Evolutionary conservation across 1,140 invertebrate genomes (phyloP), one percentile per base, ranked within the genome.

Genomic region (Drosophila sechellia): DNA sequence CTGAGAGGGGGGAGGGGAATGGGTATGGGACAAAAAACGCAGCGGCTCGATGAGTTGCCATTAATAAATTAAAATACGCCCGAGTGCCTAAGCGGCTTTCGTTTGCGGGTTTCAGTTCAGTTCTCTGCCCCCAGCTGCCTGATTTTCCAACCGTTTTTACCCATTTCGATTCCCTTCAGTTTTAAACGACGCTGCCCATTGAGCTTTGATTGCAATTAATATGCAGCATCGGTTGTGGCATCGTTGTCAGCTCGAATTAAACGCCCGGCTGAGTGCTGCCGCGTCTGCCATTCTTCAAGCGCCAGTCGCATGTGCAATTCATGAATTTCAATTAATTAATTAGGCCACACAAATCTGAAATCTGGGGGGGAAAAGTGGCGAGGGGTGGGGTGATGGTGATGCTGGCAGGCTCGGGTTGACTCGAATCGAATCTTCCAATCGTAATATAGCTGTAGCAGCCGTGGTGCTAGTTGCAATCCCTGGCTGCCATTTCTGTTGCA

Each of bases 301-400:
- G 78, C 48, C 83, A 87, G 83, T 76, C 65, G 75, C 83, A 86
- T 86, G 84, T 87, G 83, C 84, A 89, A 86, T 86, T 86, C 83
- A 86, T 86, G 83, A 86, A 86, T 86, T 86, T 86, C 83, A 86
- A 86, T 86, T 86, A 86, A 86, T 86, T 86, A 86, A 86, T 86
- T 86, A 86, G 83, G 84, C 65, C 79, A 66, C 83, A 83, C 75
- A 87, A 86, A 87, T 86, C 79, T 86, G 79, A 87, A 86, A 87
- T 86, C 79, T 86, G 79, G 15, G 37, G 46, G 35, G 43, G 53
- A 22, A 22, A 22, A 37, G 6, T 12, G 8, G 15, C 3, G 3
- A 4, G n/a, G 2, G 3, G 8, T 3, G 1, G n/a, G 46, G 25
- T 59, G 70, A 27, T 25, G 5, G 45, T 20, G 6, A 25, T 25